phyloP scores from a whole-genome alignment of 2,113 vertebrate genomes.

The Natator depressus region DNA sequence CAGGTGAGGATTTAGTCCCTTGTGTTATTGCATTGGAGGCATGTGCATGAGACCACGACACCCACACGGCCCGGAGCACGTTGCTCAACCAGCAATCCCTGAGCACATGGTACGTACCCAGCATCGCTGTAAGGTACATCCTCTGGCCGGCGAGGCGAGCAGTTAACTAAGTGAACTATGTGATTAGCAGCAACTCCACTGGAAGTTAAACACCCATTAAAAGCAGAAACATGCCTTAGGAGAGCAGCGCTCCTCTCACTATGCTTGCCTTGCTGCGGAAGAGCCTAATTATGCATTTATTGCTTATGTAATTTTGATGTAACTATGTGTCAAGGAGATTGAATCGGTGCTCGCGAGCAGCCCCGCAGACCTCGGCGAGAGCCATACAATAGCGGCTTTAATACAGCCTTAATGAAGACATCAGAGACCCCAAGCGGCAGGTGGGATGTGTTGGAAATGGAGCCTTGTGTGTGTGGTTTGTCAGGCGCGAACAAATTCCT shows the following conservation, averaged over 20 bases:
- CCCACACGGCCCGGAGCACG: neutral
- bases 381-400: neutral
- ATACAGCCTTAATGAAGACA: neutral
- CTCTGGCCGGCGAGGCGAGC: neutral
- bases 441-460: neutral
- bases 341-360: neutral
- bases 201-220: neutral
- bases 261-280: neutral
- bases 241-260: neutral
- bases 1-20: neutral
- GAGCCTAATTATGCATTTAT: neutral
- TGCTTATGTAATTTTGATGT: neutral
- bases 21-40: neutral
- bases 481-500: neutral
- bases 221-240: neutral
- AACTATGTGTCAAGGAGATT: accelerated
- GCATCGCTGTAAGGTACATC: neutral
- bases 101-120: too few species aligned
- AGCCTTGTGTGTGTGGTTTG: neutral
- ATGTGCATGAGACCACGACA: neutral
- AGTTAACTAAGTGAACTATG: neutral
- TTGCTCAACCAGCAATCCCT: neutral
- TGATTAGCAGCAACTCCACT: neutral
- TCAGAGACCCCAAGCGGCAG: accelerated
- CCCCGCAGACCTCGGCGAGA: neutral